phyloP scores from a whole-genome alignment of 1,140 invertebrate genomes.

The Carposina sasakii region DNA sequence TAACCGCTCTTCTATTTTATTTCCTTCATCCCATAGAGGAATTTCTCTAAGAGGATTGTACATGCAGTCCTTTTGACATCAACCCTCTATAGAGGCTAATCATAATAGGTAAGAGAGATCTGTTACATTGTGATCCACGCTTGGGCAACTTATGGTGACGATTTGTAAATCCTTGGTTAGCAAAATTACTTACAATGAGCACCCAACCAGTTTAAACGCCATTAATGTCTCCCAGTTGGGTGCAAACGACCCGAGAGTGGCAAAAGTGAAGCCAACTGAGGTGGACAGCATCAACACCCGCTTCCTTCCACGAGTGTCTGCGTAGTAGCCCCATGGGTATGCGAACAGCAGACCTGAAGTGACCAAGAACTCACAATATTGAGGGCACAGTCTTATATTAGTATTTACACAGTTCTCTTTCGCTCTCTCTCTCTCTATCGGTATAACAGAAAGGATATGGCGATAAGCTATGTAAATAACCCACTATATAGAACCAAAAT shows the following conservation, averaged over 20 bases:
- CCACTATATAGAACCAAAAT: background rate
- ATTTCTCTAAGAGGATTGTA: too few relatives aligned
- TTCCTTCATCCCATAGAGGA: too few relatives aligned
- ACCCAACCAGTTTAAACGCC: conserved; percentile 74
- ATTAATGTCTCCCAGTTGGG: conserved; percentile 79
- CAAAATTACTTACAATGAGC: conserved; percentile 36
- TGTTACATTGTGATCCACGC: too few relatives aligned
- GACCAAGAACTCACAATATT: background rate
- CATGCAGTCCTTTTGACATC: too few relatives aligned
- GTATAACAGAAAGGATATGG: background rate
- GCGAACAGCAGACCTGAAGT: conserved; percentile 35
- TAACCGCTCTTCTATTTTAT: too few relatives aligned
- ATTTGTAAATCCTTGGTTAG: too few relatives aligned
- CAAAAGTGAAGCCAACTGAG: conserved; percentile 76
- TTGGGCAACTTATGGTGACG: too few relatives aligned
- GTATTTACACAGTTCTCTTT: background rate
- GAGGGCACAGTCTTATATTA: background rate
- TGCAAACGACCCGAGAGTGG: conserved; percentile 76
- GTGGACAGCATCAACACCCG: conserved; percentile 78
- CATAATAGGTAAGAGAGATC: too few relatives aligned
- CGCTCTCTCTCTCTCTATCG: background rate
- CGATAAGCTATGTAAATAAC: background rate
- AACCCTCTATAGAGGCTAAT: too few relatives aligned
- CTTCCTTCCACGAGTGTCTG: conserved; percentile 81
- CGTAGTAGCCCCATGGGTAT: conserved; percentile 82